phyloP scores from a whole-genome alignment of 2,888 invertebrate species.

The Griposia aprilina region DNA sequence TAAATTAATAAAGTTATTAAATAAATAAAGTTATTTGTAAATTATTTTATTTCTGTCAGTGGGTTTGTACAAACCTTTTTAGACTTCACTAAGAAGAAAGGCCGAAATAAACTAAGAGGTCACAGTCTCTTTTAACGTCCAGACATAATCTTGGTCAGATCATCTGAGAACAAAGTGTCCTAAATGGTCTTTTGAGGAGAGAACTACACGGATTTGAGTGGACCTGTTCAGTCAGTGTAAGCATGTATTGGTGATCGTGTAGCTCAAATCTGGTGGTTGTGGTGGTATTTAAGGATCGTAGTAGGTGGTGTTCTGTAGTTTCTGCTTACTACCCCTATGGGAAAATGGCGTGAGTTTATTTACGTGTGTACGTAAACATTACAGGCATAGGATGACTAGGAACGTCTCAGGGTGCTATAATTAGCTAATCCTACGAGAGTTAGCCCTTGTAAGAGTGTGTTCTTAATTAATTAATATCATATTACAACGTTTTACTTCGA shows the following conservation, averaged over 20 bases:
- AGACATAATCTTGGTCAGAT: not conserved
- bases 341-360: not conserved
- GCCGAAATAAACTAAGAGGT: not conserved
- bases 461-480: slow-evolving; percentile 21
- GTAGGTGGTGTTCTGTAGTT: no score
- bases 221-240: not conserved
- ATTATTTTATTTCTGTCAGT: not conserved
- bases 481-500: not conserved
- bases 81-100: not conserved
- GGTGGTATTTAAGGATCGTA: no score
- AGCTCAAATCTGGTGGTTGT: not conserved
- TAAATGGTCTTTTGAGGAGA: not conserved
- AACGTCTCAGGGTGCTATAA: not conserved
- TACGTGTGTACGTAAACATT: not conserved
- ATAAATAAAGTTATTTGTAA: no score
- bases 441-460: not conserved
- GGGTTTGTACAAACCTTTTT: not conserved
- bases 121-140: not conserved
- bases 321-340: not conserved
- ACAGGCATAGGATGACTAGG: not conserved
- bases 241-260: not conserved
- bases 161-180: not conserved
- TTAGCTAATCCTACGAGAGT: not conserved
- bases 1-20: no score
- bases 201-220: not conserved